Conservation (phyloP, 2,888 invertebrate species). For the Mamestra brassicae region DNA sequence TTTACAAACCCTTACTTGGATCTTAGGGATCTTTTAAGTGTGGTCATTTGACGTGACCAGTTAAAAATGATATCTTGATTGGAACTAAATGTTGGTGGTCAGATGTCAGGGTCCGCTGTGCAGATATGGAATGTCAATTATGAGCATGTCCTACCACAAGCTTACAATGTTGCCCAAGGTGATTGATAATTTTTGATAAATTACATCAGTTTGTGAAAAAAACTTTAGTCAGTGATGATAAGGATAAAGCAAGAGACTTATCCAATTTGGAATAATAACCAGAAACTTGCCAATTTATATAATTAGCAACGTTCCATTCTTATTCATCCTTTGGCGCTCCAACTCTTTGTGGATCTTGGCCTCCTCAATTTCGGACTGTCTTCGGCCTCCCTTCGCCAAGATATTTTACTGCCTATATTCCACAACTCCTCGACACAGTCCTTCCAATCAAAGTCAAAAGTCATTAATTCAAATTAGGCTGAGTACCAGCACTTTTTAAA, state of each 20-base stretch:
- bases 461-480: too few species aligned
- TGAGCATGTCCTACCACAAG: slow-evolving; percentile 77
- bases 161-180: slow-evolving; percentile 61
- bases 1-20: not conserved
- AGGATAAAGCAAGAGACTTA: not conserved
- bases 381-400: too few species aligned
- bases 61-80: slow-evolving; percentile 44
- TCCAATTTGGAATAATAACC: not conserved
- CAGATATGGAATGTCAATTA: slow-evolving; percentile 40
- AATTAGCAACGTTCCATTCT: not conserved
- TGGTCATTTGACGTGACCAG: slow-evolving; percentile 21
- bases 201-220: slow-evolving; percentile 42
- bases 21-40: slow-evolving; percentile 32
- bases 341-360: too few species aligned
- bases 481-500: too few species aligned
- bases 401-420: too few species aligned
- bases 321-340: not conserved
- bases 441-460: too few species aligned
- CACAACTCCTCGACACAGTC: too few species aligned
- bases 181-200: slow-evolving; percentile 46
- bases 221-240: not conserved
- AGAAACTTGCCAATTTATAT: not conserved
- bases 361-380: too few species aligned
- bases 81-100: slow-evolving; percentile 43
- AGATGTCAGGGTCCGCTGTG: slow-evolving; percentile 53